Percentiles rank a stretch among this genome's conserved stretches.
Conservation (phyloP, 1,140 invertebrate species). For the Mamestra configurata region DNA sequence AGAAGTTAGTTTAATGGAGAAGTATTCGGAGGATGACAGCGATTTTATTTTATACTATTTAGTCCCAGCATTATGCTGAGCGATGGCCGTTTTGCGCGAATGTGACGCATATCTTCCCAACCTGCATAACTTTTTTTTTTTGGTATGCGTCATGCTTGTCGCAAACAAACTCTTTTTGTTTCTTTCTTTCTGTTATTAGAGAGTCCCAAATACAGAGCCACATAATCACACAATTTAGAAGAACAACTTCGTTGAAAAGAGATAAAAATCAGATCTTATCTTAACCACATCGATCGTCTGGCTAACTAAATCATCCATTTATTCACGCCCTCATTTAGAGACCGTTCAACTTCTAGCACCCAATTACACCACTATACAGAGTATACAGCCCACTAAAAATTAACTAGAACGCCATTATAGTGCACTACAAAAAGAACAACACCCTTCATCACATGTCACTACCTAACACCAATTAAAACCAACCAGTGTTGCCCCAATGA, state of each 20-base stretch:
- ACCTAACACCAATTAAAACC: conserved; percentile 76
- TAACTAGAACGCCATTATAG: conserved; percentile 13
- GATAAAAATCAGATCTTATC: background rate
- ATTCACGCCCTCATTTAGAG: background rate
- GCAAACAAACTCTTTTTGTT: background rate
- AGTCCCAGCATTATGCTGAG: no score
- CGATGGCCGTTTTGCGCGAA: no score
- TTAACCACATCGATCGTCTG: background rate
- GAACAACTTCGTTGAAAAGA: background rate
- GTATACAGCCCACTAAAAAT: conserved; percentile 28
- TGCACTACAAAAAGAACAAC: conserved; percentile 32
- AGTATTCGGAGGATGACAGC: no score
- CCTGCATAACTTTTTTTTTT: no score
- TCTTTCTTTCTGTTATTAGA: no score
- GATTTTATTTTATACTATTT: no score
- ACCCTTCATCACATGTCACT: conserved; percentile 65
- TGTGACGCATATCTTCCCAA: no score
- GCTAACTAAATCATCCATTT: background rate
- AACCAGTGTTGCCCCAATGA: conserved; percentile 66
- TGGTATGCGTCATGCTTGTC: no score
- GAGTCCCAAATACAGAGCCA: background rate
- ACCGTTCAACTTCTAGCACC: background rate
- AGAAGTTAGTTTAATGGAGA: no score
- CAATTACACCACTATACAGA: conserved; percentile 32
- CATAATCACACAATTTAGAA: background rate